Conservation (phyloP, 2,113 vertebrate genomes). For the Crotalus helleri region DNA sequence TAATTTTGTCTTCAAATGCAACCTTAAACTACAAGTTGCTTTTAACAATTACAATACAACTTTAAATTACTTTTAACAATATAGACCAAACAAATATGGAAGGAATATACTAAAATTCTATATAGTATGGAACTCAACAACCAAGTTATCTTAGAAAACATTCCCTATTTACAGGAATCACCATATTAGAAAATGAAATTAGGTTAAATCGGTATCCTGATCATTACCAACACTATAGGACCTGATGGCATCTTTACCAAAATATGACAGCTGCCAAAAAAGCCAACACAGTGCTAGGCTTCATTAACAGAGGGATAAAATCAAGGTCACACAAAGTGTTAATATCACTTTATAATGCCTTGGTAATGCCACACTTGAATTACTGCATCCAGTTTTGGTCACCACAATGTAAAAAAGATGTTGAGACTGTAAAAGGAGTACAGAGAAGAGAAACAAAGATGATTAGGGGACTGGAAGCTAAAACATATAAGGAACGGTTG, state of each 20-base stretch:
- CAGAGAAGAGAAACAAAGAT: too few relatives aligned
- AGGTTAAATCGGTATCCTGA: not conserved
- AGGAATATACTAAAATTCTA: not conserved
- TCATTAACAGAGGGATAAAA: too few relatives aligned
- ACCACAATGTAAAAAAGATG: too few relatives aligned
- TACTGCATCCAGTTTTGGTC: too few relatives aligned
- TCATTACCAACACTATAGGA: not conserved
- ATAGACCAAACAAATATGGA: not conserved
- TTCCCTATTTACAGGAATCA: not conserved
- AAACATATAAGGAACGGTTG: too few relatives aligned
- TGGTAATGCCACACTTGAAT: too few relatives aligned
- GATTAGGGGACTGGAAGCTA: too few relatives aligned
- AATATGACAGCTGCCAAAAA: too few relatives aligned
- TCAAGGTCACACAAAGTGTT: too few relatives aligned
- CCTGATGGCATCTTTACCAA: not conserved
- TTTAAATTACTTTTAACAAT: not conserved
- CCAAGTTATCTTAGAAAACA: not conserved
- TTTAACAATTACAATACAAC: not conserved
- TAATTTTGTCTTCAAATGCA: not conserved
- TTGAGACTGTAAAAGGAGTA: too few relatives aligned
- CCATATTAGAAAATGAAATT: not conserved
- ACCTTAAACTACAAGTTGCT: not conserved
- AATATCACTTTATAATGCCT: too few relatives aligned
- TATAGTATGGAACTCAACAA: not conserved
- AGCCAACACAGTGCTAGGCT: too few relatives aligned